These are phyloP conservation scores for Luidia sarsii DNA, from an alignment of 53 echinoderm and acorn worm genomes.

Conservation along the genomic window DNA sequence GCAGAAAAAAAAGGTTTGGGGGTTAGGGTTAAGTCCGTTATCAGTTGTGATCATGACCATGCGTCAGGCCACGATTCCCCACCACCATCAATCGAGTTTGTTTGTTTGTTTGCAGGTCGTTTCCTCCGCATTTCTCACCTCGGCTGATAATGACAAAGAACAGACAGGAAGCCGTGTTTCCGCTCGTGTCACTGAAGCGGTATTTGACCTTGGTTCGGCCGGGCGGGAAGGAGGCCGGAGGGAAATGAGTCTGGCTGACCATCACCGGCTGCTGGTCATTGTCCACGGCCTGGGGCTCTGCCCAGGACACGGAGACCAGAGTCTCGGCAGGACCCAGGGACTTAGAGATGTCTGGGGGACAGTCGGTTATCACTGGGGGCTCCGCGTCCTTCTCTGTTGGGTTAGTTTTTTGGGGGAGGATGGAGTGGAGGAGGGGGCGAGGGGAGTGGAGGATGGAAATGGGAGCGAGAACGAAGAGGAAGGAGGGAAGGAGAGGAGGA, in stretches of 20 bases:
- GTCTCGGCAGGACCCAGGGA: neutral
- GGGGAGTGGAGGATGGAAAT: no score
- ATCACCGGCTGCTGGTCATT: conserved; percentile 24
- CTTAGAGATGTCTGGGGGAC: neutral
- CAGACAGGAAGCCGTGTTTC: conserved; percentile 15
- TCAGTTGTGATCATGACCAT: neutral
- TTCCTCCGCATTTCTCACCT: no score
- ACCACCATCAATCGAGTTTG: neutral
- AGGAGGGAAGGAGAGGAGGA: no score
- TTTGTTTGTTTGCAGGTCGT: no score
- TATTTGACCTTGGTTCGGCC: conserved; percentile 40
- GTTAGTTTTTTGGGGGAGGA: no score
- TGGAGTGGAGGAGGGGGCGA: no score
- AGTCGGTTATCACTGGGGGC: conserved; percentile 24
- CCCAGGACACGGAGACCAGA: neutral
- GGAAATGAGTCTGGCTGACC: neutral
- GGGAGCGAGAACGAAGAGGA: no score
- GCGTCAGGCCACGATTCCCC: neutral
- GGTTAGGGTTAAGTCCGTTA: neutral
- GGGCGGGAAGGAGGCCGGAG: neutral
- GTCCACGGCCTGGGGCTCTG: conserved; percentile 21
- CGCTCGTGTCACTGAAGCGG: conserved; percentile 27
- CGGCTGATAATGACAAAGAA: conserved; percentile 21
- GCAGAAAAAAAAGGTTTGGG: no score
- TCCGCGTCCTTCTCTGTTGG: neutral